phyloP scores from a whole-genome alignment of 1,140 invertebrate species.

The Penaeus chinensis region DNA sequence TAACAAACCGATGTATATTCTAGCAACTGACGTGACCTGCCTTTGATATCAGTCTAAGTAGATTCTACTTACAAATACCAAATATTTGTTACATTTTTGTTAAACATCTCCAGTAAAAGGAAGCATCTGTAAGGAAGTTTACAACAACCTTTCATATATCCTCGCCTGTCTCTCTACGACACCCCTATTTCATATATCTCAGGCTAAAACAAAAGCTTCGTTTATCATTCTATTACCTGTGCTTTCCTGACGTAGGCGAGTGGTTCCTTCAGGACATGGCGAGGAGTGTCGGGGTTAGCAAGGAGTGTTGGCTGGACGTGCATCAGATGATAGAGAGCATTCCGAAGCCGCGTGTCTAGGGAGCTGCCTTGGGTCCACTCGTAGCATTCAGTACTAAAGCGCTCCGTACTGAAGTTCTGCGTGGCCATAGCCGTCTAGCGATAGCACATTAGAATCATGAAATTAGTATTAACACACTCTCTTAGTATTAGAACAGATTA shows the following conservation, averaged over 20 bases:
- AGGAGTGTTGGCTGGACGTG: conserved; percentile 58
- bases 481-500: background rate
- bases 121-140: too few species aligned
- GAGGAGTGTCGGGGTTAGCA: conserved; percentile 59
- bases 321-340: conserved; percentile 64
- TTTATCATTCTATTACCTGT: conserved; percentile 69
- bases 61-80: too few species aligned
- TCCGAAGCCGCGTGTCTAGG: conserved; percentile 62
- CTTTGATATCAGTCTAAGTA: too few species aligned
- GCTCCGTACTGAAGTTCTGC: conserved; percentile 56
- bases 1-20: too few species aligned
- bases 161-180: too few species aligned
- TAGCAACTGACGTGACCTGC: too few species aligned
- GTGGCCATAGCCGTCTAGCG: conserved; percentile 61
- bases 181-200: too few species aligned
- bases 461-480: background rate
- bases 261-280: conserved; percentile 68
- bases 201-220: too few species aligned
- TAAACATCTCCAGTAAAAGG: too few species aligned
- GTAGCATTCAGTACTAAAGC: conserved; percentile 57
- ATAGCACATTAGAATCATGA: background rate
- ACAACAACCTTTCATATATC: too few species aligned
- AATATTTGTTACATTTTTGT: too few species aligned
- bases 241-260: conserved; percentile 81
- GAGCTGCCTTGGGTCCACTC: conserved; percentile 57